A percentile compares a stretch with the other conserved stretches of the same genome.
phyloP scores from a whole-genome alignment of 2,113 vertebrate species.

The Isichthys henryi region DNA sequence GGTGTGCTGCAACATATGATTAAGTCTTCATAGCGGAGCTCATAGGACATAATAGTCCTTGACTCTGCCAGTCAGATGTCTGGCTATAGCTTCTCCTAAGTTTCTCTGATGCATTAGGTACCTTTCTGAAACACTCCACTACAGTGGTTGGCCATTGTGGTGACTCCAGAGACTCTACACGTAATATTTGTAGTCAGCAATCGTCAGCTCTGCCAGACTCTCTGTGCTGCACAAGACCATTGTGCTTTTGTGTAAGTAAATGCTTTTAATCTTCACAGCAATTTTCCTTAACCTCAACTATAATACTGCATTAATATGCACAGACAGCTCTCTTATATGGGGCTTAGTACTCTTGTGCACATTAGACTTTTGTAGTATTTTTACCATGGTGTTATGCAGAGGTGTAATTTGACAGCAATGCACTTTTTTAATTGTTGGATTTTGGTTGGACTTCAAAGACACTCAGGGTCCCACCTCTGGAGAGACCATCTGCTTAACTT shows the following conservation, averaged over 20 bases:
- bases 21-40: neutral
- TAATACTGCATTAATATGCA: neutral
- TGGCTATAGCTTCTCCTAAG: neutral
- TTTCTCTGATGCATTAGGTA: neutral
- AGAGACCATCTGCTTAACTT: neutral
- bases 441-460: neutral
- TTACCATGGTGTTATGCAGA: neutral
- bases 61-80: neutral
- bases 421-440: neutral
- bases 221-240: conserved; percentile 62
- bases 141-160: neutral
- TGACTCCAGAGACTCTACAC: neutral
- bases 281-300: neutral
- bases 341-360: neutral
- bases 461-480: neutral
- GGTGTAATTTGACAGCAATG: neutral
- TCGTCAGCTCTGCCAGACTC: conserved; percentile 58
- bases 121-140: neutral
- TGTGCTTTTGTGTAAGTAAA: conserved; percentile 45
- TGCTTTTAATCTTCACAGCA: neutral
- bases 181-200: conserved; percentile 51
- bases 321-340: neutral
- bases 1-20: neutral
- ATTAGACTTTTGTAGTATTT: neutral
- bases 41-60: neutral